Evolutionary conservation across 2,797 vertebrate genomes (phyloP).

Genomic region (Mus minutoides): DNA sequence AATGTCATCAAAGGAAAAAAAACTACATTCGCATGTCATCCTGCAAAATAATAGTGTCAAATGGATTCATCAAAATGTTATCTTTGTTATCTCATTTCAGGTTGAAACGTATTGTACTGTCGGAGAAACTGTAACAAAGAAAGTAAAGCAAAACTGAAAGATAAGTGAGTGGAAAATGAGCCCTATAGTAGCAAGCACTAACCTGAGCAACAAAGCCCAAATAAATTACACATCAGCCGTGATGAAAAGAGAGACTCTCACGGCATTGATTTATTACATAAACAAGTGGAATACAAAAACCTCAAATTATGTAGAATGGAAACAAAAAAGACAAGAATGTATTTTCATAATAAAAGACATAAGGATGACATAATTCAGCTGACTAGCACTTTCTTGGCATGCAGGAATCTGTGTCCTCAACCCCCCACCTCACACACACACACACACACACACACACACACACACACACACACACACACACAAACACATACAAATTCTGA

Average conservation of each 20-base stretch:
- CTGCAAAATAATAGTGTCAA: conserved; percentile 8
- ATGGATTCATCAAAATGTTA: neutral
- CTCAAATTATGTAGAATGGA: neutral
- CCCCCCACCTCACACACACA: accelerated
- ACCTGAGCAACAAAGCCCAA: neutral
- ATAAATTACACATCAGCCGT: neutral
- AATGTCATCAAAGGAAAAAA: neutral
- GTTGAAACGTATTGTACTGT: neutral
- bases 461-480: neutral
- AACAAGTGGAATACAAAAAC: neutral
- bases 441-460: neutral
- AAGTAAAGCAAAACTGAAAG: neutral
- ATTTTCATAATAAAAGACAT: neutral
- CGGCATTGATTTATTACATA: neutral
- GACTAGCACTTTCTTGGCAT: neutral
- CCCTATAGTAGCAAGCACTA: neutral
- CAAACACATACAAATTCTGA: neutral
- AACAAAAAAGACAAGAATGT: neutral
- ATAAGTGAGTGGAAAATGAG: neutral
- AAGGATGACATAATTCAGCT: neutral
- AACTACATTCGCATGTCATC: neutral
- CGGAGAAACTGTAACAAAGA: neutral
- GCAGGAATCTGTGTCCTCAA: neutral
- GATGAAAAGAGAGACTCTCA: neutral
- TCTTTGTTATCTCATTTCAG: neutral